Conservation (phyloP, 2,888 invertebrate genomes). For the Phaonia tiefii region DNA sequence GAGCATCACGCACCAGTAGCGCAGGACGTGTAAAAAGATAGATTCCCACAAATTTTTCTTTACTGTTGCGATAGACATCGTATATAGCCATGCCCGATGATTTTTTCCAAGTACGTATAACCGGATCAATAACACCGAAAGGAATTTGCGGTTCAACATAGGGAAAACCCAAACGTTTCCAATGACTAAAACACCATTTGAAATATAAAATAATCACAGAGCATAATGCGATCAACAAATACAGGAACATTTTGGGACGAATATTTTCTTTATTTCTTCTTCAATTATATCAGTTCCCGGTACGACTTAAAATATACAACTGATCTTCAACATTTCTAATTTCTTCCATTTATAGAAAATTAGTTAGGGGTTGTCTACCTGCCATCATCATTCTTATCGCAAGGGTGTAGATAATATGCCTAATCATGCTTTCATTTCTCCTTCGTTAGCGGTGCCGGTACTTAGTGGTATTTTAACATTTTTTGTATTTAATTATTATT, state of each 20-base stretch:
- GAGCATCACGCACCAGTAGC: slow-evolving; percentile 84
- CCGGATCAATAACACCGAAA: slow-evolving; percentile 84
- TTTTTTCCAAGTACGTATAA: slow-evolving; percentile 81
- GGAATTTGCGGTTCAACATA: slow-evolving; percentile 83
- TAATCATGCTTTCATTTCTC: no score
- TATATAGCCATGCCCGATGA: slow-evolving; percentile 85
- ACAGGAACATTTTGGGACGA: slow-evolving; percentile 42
- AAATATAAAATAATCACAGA: slow-evolving; percentile 69
- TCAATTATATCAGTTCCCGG: neutral
- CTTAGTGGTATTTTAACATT: no score
- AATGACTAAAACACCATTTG: slow-evolving; percentile 80
- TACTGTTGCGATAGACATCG: slow-evolving; percentile 82
- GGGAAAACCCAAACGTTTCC: slow-evolving; percentile 83
- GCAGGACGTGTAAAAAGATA: slow-evolving; percentile 85
- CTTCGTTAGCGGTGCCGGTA: no score
- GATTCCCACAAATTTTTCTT: slow-evolving; percentile 82
- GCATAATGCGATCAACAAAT: slow-evolving; percentile 63
- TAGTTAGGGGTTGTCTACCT: no score
- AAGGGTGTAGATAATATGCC: no score
- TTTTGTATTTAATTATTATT: no score
- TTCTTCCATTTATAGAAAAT: neutral
- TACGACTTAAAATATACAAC: slow-evolving; percentile 25
- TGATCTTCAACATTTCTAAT: slow-evolving; percentile 8
- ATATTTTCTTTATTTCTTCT: neutral
- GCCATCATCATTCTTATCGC: no score